Percentiles rank a stretch among this genome's conserved stretches.
These are phyloP conservation scores for Xerus inauris DNA, from an alignment of 2,113 vertebrate species.

Conservation along the genomic window DNA sequence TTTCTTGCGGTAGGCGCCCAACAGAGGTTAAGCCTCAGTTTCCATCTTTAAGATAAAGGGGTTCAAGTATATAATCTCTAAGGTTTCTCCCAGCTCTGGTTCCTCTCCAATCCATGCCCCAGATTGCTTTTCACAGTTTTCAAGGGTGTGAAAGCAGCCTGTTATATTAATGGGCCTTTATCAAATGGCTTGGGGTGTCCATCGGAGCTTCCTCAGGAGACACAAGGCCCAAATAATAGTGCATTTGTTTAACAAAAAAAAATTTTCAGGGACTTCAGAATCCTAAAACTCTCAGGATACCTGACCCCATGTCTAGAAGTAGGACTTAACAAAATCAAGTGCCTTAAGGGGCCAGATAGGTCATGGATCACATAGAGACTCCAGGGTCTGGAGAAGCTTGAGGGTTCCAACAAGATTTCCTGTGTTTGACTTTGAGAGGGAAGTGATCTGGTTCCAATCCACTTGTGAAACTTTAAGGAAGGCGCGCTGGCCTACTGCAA, in stretches of 20 bases:
- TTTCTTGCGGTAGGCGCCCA: slow-evolving; percentile 43
- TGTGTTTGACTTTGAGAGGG: neutral
- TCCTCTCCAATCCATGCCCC: slow-evolving; percentile 59
- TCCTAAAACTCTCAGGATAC: neutral
- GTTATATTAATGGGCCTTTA: slow-evolving; percentile 56
- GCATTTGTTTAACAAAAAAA: neutral
- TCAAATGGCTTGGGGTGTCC: slow-evolving; percentile 34
- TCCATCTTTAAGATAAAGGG: slow-evolving; percentile 60
- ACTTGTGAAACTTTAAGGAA: slow-evolving; percentile 4
- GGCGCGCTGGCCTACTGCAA: neutral
- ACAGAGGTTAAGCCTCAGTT: slow-evolving; percentile 54
- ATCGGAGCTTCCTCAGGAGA: neutral
- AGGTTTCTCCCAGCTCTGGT: slow-evolving; percentile 57
- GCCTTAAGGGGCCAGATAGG: neutral
- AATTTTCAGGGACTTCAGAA: neutral
- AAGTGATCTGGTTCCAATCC: neutral
- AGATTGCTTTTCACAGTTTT: slow-evolving; percentile 66
- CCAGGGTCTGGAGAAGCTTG: neutral
- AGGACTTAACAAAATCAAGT: neutral
- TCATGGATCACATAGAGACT: neutral
- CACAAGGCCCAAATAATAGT: neutral
- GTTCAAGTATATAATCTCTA: slow-evolving; percentile 25
- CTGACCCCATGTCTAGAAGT: neutral
- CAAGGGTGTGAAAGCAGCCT: slow-evolving; percentile 43
- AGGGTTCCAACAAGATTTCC: neutral